A percentile compares a stretch with the other conserved stretches of the same genome.
These are phyloP conservation scores for Hypsopygia costalis DNA, from an alignment of 2,888 invertebrate genomes.

Conservation along the genomic window DNA sequence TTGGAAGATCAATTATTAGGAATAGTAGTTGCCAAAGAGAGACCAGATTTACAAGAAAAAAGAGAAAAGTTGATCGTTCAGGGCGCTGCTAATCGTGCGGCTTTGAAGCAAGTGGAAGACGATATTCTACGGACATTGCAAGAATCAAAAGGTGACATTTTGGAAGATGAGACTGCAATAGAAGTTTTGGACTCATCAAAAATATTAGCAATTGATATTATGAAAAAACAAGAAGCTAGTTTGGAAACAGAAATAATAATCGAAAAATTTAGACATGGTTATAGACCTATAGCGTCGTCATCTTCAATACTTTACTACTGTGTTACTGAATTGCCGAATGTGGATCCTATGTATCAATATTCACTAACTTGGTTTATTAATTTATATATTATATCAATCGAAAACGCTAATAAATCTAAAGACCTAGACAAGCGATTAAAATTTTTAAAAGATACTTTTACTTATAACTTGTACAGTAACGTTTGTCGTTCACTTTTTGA, in stretches of 20 bases:
- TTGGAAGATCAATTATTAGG: conserved; percentile 91
- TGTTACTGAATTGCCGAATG: conserved; percentile 89
- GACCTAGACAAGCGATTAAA: conserved; percentile 85
- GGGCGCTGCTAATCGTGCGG: conserved; percentile 89
- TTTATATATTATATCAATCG: conserved; percentile 88
- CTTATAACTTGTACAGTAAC: conserved; percentile 89
- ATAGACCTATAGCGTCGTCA: conserved; percentile 89
- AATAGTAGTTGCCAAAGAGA: conserved; percentile 91
- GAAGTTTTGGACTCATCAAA: conserved; percentile 93
- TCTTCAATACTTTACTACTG: conserved; percentile 91
- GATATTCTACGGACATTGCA: conserved; percentile 92
- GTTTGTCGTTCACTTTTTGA: conserved; percentile 92
- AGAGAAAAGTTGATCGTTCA: conserved; percentile 89
- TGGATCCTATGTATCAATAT: conserved; percentile 95
- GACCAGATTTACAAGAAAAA: conserved; percentile 91
- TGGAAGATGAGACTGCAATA: conserved; percentile 95
- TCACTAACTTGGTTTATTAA: conserved; percentile 93
- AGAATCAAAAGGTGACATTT: conserved; percentile 91
- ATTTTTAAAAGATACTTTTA: conserved; percentile 88
- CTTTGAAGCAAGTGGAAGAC: conserved; percentile 92
- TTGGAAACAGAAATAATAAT: conserved; percentile 88
- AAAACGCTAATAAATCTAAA: conserved; percentile 86
- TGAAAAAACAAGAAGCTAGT: conserved; percentile 89
- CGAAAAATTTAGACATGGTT: conserved; percentile 87
- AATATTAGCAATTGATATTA: conserved; percentile 88